These are phyloP conservation scores for Enteromius fasciolatus DNA, from an alignment of 2,797 vertebrate species.

Conservation along the genomic window DNA sequence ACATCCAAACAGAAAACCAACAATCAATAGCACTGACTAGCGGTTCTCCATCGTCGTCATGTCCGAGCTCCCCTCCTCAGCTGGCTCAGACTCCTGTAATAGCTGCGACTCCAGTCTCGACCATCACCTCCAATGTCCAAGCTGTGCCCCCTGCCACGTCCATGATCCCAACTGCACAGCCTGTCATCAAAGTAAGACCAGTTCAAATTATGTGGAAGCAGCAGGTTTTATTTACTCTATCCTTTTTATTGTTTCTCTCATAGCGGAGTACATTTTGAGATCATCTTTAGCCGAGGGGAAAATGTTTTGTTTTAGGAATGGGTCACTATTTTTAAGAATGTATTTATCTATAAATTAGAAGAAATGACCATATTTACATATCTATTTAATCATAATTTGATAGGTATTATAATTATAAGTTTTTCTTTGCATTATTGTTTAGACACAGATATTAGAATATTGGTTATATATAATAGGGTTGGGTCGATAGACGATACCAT, in stretches of 20 bases:
- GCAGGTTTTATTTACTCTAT: background rate
- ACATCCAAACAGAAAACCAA: constrained; percentile 78
- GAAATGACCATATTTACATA: background rate
- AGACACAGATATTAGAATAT: background rate
- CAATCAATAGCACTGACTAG: constrained; percentile 86
- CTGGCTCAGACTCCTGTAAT: constrained; percentile 92
- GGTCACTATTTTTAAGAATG: background rate
- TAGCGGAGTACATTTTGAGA: background rate
- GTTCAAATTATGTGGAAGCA: background rate
- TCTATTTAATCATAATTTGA: background rate
- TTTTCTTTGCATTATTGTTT: background rate
- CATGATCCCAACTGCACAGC: constrained; percentile 90
- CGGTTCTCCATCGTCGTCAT: constrained; percentile 82
- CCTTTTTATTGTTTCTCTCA: background rate
- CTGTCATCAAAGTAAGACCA: constrained; percentile 88
- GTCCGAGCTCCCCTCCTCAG: constrained; percentile 83
- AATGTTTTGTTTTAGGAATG: background rate
- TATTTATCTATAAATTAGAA: background rate
- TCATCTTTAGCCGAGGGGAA: background rate
- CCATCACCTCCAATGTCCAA: constrained; percentile 81
- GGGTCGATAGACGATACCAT: too few species aligned
- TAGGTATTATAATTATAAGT: background rate
- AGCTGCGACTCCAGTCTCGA: constrained; percentile 88
- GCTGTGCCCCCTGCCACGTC: constrained; percentile 77
- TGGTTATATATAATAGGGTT: background rate